phyloP scores from a whole-genome alignment of 1,140 invertebrate genomes.

The Drosophila micromelanica region DNA sequence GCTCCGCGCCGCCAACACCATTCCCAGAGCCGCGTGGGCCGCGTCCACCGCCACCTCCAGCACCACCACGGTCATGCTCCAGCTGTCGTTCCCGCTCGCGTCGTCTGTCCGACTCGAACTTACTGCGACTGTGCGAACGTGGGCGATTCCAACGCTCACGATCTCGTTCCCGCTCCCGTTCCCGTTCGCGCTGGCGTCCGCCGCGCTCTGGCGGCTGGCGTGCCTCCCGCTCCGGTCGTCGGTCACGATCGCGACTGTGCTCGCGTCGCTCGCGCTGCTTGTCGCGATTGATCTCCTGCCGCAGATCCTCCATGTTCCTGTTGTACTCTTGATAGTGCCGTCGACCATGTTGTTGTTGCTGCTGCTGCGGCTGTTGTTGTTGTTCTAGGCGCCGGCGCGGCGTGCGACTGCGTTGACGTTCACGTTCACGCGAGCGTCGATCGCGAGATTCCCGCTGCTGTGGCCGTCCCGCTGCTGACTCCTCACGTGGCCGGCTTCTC shows the following conservation, averaged over 20 bases:
- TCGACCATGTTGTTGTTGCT: slow-evolving; percentile 10
- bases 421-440: slow-evolving; percentile 47
- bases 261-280: slow-evolving; percentile 75
- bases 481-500: slow-evolving; percentile 48
- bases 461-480: slow-evolving; percentile 25
- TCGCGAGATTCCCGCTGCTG: slow-evolving; percentile 35
- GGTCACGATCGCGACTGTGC: slow-evolving; percentile 61
- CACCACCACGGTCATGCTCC: slow-evolving; percentile 60
- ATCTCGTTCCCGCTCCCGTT: slow-evolving; percentile 61
- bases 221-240: slow-evolving; percentile 48
- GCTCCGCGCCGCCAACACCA: slow-evolving; percentile 59
- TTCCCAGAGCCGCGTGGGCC: slow-evolving; percentile 67
- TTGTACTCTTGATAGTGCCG: slow-evolving; percentile 83
- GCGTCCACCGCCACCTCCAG: slow-evolving; percentile 73
- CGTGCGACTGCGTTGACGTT: slow-evolving; percentile 58
- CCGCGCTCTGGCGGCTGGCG: slow-evolving; percentile 41
- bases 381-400: slow-evolving; percentile 55
- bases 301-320: slow-evolving; percentile 81
- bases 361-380: slow-evolving; percentile 27
- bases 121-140: slow-evolving; percentile 79
- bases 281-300: slow-evolving; percentile 80
- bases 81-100: slow-evolving; percentile 64
- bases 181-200: slow-evolving; percentile 45
- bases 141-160: slow-evolving; percentile 73
- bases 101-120: slow-evolving; percentile 76